phyloP scores from a whole-genome alignment of 2,797 vertebrate species.

The Percopsis omiscomaycus region DNA sequence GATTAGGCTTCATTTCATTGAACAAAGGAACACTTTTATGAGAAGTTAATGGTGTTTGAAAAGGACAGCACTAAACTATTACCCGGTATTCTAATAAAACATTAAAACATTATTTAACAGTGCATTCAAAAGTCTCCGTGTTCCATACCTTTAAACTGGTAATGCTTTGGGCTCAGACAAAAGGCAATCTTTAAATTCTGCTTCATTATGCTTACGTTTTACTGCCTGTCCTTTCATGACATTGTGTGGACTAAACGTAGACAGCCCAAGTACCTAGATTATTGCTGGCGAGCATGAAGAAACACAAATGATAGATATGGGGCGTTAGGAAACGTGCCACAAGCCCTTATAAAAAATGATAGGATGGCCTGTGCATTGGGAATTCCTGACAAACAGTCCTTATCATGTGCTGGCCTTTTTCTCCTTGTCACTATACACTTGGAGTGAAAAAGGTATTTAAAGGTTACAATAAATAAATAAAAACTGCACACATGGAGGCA shows the following conservation, averaged over 20 bases:
- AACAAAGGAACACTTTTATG: conserved; percentile 31
- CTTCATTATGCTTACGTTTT: conserved; percentile 41
- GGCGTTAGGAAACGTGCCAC: conserved; percentile 61
- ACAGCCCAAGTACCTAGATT: conserved; percentile 50
- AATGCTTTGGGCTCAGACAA: conserved; percentile 16
- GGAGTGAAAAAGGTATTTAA: conserved; percentile 40
- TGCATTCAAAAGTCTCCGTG: conserved; percentile 21
- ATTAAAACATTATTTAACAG: conserved; percentile 17
- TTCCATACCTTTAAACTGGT: conserved; percentile 7
- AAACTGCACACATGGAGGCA: too few species aligned
- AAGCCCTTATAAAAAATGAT: conserved; percentile 64
- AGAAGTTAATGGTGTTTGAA: conserved; percentile 44
- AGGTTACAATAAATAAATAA: conserved; percentile 35
- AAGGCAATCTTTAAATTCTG: conserved; percentile 14
- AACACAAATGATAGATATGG: conserved; percentile 68
- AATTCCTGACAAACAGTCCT: conserved; percentile 70
- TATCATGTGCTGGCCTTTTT: conserved; percentile 57
- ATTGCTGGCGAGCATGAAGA: conserved; percentile 51
- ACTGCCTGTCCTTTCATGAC: conserved; percentile 56
- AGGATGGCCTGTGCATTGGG: conserved; percentile 55
- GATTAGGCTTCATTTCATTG: conserved; percentile 51
- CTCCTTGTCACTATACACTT: conserved; percentile 42
- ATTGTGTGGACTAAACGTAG: conserved; percentile 72
- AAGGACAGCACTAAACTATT: conserved; percentile 1
- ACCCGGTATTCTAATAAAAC: conserved; percentile 3